Base-by-base conservation (phyloP, 2,113 vertebrate species). In the Laterallus jamaicensis region DNA sequence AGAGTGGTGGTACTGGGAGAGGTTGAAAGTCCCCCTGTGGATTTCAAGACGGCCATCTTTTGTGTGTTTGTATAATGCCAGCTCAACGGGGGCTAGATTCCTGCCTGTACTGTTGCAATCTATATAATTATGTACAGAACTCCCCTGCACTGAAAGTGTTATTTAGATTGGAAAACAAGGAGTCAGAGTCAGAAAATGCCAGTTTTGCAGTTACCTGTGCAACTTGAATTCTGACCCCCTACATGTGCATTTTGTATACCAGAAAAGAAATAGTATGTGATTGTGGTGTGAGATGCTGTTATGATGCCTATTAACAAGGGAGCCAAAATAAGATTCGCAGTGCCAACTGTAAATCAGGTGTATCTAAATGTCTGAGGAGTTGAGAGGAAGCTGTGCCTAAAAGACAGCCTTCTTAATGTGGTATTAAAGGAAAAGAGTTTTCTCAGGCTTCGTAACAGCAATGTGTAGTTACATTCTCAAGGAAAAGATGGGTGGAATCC, bases 141-240 rank as follows among this genome's bases (percentile, higher is more conserved):
- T 92, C 58, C 54, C 25, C 74, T 89, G 58, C 22, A 50, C 28
- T 60, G 37, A 32, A 40, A 63, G 6, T 12, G 12, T 71, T 79
- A 26, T 39, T 88, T 78, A 71, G 26, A 42, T 73, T 79, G 59
- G 42, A 92, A 94, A 95, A 86, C 56, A 83, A 73, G 49, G 74
- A 73, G 19, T 66, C 28, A 16, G 40, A 79, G 58, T 58, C 78
- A 56, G 71, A 83, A 96, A 96, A 93, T 89, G 50, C 17, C 62
- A 17, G 66, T 69, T 92, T 91, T 79, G 58, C 28, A 37, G 66
- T 62, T 88, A 90, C 66, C 90, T 83, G 32, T 91, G 62, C 39
- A 71, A 32, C 31, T 44, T 58, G 37, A 58, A 31, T 79, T 90
- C 82, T 79, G 50, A 59, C 35, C 54, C 35, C 28, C 84, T 35